Evolutionary conservation across 1,140 invertebrate species (phyloP), one percentile per base, ranked within the genome.

Genomic region (Notospermus geniculatus): DNA sequence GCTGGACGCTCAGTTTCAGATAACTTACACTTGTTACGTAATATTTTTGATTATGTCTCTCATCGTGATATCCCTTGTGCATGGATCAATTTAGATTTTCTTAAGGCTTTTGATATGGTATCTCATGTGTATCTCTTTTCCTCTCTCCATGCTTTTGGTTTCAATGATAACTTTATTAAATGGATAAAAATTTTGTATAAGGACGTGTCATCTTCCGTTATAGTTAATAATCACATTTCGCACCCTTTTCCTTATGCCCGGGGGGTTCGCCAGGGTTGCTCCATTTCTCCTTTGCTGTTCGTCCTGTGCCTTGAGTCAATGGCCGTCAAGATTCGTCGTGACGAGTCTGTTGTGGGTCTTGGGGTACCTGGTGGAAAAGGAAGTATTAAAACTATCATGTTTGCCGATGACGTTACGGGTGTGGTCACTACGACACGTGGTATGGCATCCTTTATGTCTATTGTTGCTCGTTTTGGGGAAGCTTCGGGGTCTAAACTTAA

Each of bases 191-290:
- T 71, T 23, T 60, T 67, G 13, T 72, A 71, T 43, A 29, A 41
- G 27, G 62, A 71, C 58, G 39, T 67, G 30, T 27, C 5, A n/a
- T 63, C 62, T 32, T 62, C 58, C 9, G 59, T 71, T 39, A 64
- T 71, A 23, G 63, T 69, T 1, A 72, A 72, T 63, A 60, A 62
- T 54, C 59, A 58, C 61, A 59, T 69, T 36, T 69, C 78, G 0
- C 63, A 73, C 2, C 65, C 66, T 0, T 73, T 82, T 29, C 25
- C 27, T 1, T 60, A 82, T 5, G 27, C 43, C 0, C n/a, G 78
- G 0, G 73, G 77, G 23, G 76, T 83, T 0, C 64, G 67, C 7
- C 80, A 83, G 62, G 80, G 82, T 4, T 79, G 77, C 59, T 77
- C 79, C 0, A 45, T 82, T 1, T 78, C 75, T 53, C 73, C 75